Conservation (phyloP, 2,113 vertebrate species). For the Trematomus loennbergii region DNA sequence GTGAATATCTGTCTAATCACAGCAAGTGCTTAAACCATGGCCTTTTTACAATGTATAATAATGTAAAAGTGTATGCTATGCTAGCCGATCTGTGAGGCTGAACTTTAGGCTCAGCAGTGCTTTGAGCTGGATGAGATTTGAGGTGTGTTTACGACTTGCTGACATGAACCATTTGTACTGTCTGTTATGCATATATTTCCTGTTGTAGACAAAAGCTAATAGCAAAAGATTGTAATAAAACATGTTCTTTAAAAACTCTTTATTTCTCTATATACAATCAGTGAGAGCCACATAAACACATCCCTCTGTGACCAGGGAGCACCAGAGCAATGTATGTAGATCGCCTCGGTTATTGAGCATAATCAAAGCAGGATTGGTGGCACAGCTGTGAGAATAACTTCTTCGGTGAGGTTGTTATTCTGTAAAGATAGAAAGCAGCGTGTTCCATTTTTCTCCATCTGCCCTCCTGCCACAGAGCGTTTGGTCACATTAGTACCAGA, state of each 20-base stretch:
- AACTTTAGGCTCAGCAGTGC: too few relatives aligned
- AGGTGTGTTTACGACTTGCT: too few relatives aligned
- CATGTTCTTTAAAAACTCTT: conserved; percentile 67
- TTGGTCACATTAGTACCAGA: conserved; percentile 58
- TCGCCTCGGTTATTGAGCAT: conserved; percentile 32
- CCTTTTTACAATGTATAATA: not conserved
- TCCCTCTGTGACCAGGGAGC: conserved; percentile 57
- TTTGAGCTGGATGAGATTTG: too few relatives aligned
- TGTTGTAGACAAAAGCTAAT: too few relatives aligned
- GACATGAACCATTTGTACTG: too few relatives aligned
- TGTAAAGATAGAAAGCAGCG: conserved; percentile 44
- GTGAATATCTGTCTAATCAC: not conserved
- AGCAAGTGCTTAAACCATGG: not conserved
- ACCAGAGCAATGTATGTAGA: conserved; percentile 22
- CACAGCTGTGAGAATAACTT: conserved; percentile 39
- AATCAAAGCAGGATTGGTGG: conserved; percentile 34
- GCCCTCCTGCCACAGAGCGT: conserved; percentile 31
- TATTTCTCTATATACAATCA: conserved; percentile 76
- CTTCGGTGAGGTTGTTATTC: conserved; percentile 15
- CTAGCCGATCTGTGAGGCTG: too few relatives aligned
- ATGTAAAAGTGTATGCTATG: too few relatives aligned
- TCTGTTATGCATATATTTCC: too few relatives aligned
- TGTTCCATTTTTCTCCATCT: conserved; percentile 23
- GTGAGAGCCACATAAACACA: conserved; percentile 65
- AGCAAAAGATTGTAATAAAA: conserved; percentile 28